Percentiles rank a stretch among this genome's conserved stretches.
phyloP scores from a whole-genome alignment of 2,888 invertebrate species.

The Rhamnusium bicolor region DNA sequence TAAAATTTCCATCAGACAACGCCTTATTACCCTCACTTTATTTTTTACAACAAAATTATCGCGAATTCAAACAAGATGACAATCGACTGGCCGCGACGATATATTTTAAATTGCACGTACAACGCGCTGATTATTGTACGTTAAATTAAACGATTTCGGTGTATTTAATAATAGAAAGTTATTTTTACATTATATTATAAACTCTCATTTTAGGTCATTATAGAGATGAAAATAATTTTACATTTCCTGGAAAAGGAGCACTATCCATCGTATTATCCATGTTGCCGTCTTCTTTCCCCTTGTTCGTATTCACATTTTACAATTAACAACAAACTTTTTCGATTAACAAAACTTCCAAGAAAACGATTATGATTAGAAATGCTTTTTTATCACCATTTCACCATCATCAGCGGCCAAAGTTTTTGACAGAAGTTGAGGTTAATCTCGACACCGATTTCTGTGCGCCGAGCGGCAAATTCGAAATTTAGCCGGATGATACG shows the following conservation, averaged over 20 bases:
- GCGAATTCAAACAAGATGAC: neutral
- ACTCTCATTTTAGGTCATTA: slow-evolving; percentile 48
- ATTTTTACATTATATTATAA: slow-evolving; percentile 45
- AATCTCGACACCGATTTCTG: slow-evolving; percentile 22
- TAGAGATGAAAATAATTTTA: slow-evolving; percentile 45
- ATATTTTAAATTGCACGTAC: neutral
- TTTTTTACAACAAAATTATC: slow-evolving; percentile 26
- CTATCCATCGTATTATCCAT: slow-evolving; percentile 59
- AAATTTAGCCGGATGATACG: slow-evolving; percentile 34
- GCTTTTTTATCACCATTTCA: slow-evolving; percentile 43
- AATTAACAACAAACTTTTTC: slow-evolving; percentile 28
- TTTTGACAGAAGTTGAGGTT: slow-evolving; percentile 51
- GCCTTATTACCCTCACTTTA: slow-evolving; percentile 38
- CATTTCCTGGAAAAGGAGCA: slow-evolving; percentile 52
- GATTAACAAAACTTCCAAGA: slow-evolving; percentile 27
- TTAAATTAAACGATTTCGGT: neutral
- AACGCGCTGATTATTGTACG: neutral
- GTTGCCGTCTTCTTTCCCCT: slow-evolving; percentile 17
- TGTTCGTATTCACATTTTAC: slow-evolving; percentile 44
- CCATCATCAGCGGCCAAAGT: slow-evolving; percentile 35
- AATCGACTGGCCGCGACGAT: neutral
- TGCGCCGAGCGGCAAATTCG: slow-evolving; percentile 40
- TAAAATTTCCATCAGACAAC: slow-evolving; percentile 37
- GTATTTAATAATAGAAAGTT: slow-evolving; percentile 50
- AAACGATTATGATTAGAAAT: slow-evolving; percentile 37